A percentile compares a stretch with the other conserved stretches of the same genome.
Conservation (phyloP, 2,113 vertebrate genomes). For the Phalacrocorax aristotelis region DNA sequence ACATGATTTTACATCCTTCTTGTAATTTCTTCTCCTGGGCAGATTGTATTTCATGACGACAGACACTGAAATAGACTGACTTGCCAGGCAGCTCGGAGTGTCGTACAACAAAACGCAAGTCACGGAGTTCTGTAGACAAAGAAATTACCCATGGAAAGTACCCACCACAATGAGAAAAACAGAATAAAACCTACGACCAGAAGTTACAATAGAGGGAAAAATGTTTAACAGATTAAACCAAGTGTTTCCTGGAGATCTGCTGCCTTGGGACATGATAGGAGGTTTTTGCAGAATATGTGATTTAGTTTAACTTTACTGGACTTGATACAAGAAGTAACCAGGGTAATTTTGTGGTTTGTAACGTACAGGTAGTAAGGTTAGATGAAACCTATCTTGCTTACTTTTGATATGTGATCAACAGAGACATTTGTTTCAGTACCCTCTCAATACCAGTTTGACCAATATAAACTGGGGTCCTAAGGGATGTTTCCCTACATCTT, state of each 20-base stretch:
- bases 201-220: not conserved
- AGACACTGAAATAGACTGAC: not conserved
- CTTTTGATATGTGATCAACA: not conserved
- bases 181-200: not conserved
- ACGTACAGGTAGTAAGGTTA: not conserved
- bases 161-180: not conserved
- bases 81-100: not conserved
- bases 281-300: not conserved
- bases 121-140: not conserved
- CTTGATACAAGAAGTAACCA: not conserved
- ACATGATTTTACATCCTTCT: conserved; percentile 55
- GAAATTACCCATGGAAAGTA: conserved; percentile 12
- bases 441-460: not conserved
- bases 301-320: not conserved
- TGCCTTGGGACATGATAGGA: not conserved
- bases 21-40: conserved; percentile 5
- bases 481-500: not conserved
- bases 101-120: not conserved
- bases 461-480: not conserved
- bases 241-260: not conserved
- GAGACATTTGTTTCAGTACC: not conserved
- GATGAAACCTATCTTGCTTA: not conserved
- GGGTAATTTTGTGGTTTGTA: not conserved
- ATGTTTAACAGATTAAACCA: not conserved
- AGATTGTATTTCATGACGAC: conserved; percentile 9